These are phyloP conservation scores for Tapirus terrestris DNA, from an alignment of 2,113 vertebrate genomes.

Conservation along the genomic window DNA sequence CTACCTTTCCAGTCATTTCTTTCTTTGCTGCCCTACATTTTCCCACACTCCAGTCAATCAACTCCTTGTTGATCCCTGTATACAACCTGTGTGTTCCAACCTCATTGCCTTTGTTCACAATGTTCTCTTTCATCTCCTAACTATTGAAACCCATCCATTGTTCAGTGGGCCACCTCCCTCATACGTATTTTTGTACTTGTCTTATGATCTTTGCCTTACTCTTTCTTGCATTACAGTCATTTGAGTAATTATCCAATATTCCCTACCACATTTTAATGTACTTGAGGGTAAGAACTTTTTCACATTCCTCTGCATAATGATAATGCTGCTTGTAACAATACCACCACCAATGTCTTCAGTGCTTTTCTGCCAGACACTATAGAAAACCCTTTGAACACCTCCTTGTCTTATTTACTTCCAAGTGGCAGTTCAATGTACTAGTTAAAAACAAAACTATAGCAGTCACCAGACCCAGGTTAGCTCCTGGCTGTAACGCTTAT, in stretches of 20 bases:
- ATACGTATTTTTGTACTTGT: neutral
- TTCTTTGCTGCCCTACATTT: neutral
- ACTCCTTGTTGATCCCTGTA: neutral
- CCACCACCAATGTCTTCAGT: neutral
- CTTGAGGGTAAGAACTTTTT: neutral
- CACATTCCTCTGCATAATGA: neutral
- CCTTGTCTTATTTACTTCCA: neutral
- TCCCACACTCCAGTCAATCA: neutral
- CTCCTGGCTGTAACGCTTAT: neutral
- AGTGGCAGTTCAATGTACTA: neutral
- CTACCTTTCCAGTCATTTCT: constrained; percentile 38
- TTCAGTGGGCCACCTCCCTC: neutral
- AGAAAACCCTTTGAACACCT: neutral
- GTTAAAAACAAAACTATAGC: neutral
- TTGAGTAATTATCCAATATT: neutral
- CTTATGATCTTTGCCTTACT: neutral
- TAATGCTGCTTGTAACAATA: neutral
- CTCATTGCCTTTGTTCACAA: neutral
- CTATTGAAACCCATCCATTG: neutral
- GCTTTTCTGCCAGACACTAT: neutral
- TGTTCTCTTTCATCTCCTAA: constrained; percentile 25
- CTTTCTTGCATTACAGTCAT: neutral
- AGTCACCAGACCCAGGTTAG: neutral
- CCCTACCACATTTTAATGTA: neutral
- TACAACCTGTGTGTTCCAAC: neutral